These are phyloP conservation scores for Shargacucullia verbasci DNA, from an alignment of 2,888 invertebrate species.

Conservation along the genomic window DNA sequence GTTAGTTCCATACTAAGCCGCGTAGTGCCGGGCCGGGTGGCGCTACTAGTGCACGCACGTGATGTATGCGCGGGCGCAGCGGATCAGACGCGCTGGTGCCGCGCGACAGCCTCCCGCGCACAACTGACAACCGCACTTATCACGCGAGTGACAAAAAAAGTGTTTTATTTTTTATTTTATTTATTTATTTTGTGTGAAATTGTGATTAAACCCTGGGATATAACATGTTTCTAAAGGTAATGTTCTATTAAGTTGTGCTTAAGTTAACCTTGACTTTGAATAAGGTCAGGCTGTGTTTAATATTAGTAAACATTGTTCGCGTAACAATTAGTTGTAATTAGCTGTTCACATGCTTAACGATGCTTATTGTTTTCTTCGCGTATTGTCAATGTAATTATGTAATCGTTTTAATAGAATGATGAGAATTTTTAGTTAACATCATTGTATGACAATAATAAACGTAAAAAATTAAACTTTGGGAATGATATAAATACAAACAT, in stretches of 20 bases:
- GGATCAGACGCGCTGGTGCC: constrained; percentile 78
- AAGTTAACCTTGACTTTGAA: constrained; percentile 65
- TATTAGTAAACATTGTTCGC: constrained; percentile 68
- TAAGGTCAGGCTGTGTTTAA: constrained; percentile 48
- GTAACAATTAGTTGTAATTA: constrained; percentile 65
- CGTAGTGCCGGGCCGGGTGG: constrained; percentile 70
- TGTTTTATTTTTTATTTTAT: constrained; percentile 55
- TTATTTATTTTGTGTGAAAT: constrained; percentile 54
- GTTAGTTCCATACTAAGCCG: constrained; percentile 77
- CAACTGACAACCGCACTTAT: constrained; percentile 69
- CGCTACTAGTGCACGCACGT: constrained; percentile 81
- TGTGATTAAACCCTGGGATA: constrained; percentile 56
- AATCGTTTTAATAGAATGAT: constrained; percentile 49
- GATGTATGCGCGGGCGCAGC: constrained; percentile 81
- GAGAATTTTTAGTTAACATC: constrained; percentile 40
- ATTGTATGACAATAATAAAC: constrained; percentile 22
- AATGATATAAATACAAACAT: constrained; percentile 17
- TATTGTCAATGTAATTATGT: constrained; percentile 57
- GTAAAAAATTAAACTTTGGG: constrained; percentile 5
- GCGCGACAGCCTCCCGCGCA: constrained; percentile 86
- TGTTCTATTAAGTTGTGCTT: constrained; percentile 46
- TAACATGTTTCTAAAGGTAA: constrained; percentile 75
- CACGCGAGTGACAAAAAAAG: constrained; percentile 80
- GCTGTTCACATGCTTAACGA: constrained; percentile 59
- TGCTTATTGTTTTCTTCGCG: constrained; percentile 58